Conservation (phyloP, 2,888 invertebrate species). For the Iphiclides podalirius region DNA sequence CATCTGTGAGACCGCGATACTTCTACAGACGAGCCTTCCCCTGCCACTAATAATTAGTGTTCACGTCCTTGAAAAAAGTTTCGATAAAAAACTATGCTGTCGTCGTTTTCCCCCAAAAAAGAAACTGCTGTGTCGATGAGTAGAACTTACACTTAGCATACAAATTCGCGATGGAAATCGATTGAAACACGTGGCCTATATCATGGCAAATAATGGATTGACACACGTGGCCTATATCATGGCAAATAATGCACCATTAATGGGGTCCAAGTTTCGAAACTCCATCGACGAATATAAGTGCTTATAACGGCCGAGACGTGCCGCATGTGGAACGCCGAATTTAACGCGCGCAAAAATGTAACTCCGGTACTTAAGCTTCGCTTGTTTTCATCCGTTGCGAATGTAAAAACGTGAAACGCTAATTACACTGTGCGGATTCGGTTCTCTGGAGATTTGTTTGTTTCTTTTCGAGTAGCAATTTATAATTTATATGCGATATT, state of each 20-base stretch:
- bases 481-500: background rate
- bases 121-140: no score
- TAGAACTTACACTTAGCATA: no score
- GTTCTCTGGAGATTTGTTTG: background rate
- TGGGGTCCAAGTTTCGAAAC: background rate
- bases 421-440: conserved; percentile 6
- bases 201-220: no score
- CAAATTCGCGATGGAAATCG: no score
- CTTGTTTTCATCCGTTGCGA: conserved; percentile 10
- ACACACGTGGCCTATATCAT: no score
- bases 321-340: conserved; percentile 28
- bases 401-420: conserved; percentile 9
- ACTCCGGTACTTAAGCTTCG: background rate
- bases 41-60: no score
- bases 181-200: no score
- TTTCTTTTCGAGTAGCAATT: background rate
- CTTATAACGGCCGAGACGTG: conserved; percentile 25
- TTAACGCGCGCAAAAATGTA: conserved; percentile 23
- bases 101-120: no score
- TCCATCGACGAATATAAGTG: background rate
- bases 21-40: no score
- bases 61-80: no score
- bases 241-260: conserved; percentile 2
- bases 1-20: no score
- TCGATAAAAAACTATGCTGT: no score